Conservation (phyloP, 2,888 invertebrate genomes). For the Eumerus sabulonum region DNA sequence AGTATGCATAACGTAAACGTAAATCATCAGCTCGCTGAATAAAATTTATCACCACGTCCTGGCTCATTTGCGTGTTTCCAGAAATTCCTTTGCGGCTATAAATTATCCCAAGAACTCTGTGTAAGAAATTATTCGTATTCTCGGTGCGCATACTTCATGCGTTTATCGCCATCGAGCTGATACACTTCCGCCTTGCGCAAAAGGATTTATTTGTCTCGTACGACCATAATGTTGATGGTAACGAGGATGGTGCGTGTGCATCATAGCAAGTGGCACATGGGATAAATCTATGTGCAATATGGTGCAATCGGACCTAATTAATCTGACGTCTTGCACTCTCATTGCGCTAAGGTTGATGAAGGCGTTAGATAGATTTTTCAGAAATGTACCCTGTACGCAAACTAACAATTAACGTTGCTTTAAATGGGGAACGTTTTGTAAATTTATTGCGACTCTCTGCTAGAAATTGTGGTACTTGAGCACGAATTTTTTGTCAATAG, state of each 20-base stretch:
- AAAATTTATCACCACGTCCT: slow-evolving; percentile 43
- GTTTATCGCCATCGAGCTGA: slow-evolving; percentile 1
- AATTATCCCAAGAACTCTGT: slow-evolving; percentile 59
- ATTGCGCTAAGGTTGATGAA: slow-evolving; percentile 32
- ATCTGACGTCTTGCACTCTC: slow-evolving; percentile 38
- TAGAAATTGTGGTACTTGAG: too few relatives aligned
- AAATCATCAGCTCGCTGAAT: not conserved
- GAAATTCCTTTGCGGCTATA: slow-evolving; percentile 48
- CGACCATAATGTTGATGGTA: slow-evolving; percentile 2
- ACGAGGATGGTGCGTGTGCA: slow-evolving; percentile 9
- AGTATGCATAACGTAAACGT: too few relatives aligned
- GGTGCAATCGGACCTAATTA: slow-evolving; percentile 59
- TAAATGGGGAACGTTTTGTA: too few relatives aligned
- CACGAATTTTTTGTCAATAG: too few relatives aligned
- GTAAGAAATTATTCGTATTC: slow-evolving; percentile 53
- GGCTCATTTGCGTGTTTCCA: slow-evolving; percentile 62
- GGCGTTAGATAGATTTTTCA: slow-evolving; percentile 37
- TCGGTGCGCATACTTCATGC: slow-evolving; percentile 10
- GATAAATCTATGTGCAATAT: slow-evolving; percentile 30
- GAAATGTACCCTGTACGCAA: slow-evolving; percentile 6
- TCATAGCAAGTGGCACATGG: not conserved
- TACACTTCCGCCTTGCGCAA: slow-evolving; percentile 61
- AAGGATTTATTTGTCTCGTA: slow-evolving; percentile 64
- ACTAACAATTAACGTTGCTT: too few relatives aligned
- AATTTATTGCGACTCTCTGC: too few relatives aligned